Evolutionary conservation across 2,797 vertebrate species (phyloP).

Genomic region (Aratinga solstitialis): DNA sequence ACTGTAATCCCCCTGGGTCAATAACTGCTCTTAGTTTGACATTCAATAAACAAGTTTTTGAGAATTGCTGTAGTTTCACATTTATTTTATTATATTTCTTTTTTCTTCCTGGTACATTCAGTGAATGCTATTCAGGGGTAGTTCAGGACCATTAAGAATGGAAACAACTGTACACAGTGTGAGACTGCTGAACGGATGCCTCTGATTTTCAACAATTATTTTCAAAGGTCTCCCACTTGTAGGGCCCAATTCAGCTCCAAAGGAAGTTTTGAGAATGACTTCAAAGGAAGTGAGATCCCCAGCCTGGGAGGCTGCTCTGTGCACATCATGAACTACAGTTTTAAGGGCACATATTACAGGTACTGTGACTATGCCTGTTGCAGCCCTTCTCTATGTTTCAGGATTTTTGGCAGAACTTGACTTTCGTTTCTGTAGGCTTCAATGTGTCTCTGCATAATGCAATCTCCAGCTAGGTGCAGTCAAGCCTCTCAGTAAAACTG

Average conservation of each 20-base stretch:
- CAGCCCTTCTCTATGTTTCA: neutral
- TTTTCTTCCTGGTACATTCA: neutral
- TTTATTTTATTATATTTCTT: neutral
- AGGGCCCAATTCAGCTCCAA: neutral
- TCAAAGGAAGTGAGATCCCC: neutral
- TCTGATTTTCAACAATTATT: conserved; percentile 13
- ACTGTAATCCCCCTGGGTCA: conserved; percentile 69
- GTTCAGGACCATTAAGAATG: neutral
- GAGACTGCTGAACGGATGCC: neutral
- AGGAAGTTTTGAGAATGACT: neutral
- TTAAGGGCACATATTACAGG: neutral
- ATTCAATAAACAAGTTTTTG: conserved; percentile 59
- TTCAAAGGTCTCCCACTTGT: neutral
- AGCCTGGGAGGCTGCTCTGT: neutral
- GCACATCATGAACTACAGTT: neutral
- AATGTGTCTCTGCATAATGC: neutral
- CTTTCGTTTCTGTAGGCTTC: neutral
- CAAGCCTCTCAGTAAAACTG: neutral
- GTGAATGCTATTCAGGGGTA: neutral
- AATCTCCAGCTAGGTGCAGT: neutral
- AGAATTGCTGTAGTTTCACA: conserved; percentile 20
- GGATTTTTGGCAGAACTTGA: neutral
- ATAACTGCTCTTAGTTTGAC: conserved; percentile 64
- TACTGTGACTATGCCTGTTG: neutral
- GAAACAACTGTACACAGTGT: neutral